These are phyloP conservation scores for Lepidochrysops patricia DNA, from an alignment of 2,888 invertebrate species.

Conservation along the genomic window DNA sequence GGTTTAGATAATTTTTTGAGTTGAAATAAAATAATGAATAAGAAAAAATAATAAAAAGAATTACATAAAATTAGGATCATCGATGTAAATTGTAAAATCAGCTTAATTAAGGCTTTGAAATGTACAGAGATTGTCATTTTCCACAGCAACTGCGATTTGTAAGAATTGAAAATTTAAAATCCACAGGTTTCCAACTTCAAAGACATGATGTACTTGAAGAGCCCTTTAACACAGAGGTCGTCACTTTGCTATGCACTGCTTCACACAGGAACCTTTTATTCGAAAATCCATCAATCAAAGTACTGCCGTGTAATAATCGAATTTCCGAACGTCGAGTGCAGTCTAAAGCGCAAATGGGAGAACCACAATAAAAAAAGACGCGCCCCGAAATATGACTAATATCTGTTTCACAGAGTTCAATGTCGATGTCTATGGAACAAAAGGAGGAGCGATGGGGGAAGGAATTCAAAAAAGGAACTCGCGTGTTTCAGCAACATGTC, in stretches of 20 bases:
- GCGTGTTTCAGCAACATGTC: conserved; percentile 31
- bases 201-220: not conserved
- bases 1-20: no score
- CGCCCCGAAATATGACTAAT: conserved; percentile 53
- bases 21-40: no score
- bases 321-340: conserved; percentile 62
- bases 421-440: conserved; percentile 58
- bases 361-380: conserved; percentile 55
- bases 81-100: no score
- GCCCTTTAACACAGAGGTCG: conserved; percentile 42
- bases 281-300: conserved; percentile 68
- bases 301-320: conserved; percentile 66
- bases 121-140: no score
- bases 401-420: conserved; percentile 62
- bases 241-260: conserved; percentile 45
- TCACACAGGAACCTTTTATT: conserved; percentile 43
- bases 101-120: no score
- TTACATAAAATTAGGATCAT: no score
- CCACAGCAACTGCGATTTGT: no score
- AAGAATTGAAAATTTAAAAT: no score
- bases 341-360: conserved; percentile 62
- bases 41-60: no score
- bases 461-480: conserved; percentile 48
- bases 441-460: conserved; percentile 44
- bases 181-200: no score